These are phyloP conservation scores for Nudaria mundana DNA, from an alignment of 2,888 invertebrate genomes.

Conservation along the genomic window DNA sequence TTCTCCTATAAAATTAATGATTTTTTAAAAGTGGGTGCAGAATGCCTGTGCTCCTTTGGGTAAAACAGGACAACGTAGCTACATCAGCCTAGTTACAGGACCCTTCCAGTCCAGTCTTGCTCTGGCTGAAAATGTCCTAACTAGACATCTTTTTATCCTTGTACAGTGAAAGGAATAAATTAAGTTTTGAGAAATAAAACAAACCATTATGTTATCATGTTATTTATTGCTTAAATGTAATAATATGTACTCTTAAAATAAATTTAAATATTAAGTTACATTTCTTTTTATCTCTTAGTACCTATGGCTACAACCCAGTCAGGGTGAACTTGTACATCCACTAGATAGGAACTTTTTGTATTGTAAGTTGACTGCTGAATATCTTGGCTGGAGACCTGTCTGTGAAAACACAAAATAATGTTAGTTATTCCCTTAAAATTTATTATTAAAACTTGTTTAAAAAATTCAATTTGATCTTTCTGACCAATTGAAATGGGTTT, in stretches of 20 bases:
- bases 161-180: conserved; percentile 5
- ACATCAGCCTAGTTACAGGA: too few relatives aligned
- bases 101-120: too few relatives aligned
- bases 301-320: conserved; percentile 77
- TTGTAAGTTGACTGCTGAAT: conserved; percentile 66
- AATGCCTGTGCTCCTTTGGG: too few relatives aligned
- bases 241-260: too few relatives aligned
- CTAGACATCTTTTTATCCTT: too few relatives aligned
- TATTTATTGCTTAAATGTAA: conserved; percentile 20
- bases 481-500: too few relatives aligned
- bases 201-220: conserved; percentile 8
- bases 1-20: too few relatives aligned
- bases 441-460: too few relatives aligned
- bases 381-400: conserved; percentile 66
- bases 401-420: conserved; percentile 40
- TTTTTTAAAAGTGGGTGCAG: too few relatives aligned
- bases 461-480: too few relatives aligned
- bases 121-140: too few relatives aligned
- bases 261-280: conserved; percentile 6
- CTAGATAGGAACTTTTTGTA: conserved; percentile 73
- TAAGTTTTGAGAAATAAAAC: conserved; percentile 20
- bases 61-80: too few relatives aligned
- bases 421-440: background rate
- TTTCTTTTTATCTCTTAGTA: conserved; percentile 54
- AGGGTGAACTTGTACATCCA: conserved; percentile 73